Conservation (phyloP, 2,113 vertebrate genomes). For the Scolopax mira region DNA sequence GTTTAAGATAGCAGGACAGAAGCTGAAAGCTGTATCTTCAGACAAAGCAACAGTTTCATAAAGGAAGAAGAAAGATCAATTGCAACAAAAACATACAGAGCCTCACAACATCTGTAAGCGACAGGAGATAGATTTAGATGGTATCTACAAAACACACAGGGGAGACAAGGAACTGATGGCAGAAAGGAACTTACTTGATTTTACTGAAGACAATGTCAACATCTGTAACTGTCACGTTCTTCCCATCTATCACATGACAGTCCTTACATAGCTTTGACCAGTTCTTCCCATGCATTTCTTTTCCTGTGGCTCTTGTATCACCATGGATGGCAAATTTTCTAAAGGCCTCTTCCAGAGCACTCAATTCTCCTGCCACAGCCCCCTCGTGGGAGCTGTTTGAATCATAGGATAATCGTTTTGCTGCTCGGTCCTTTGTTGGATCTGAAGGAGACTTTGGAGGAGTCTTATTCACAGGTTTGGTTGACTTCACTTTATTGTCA, state of each 20-base stretch:
- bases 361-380: conserved; percentile 80
- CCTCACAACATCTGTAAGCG: background rate
- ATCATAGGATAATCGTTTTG: conserved; percentile 73
- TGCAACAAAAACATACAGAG: background rate
- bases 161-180: background rate
- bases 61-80: background rate
- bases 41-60: background rate
- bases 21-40: background rate
- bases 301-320: conserved; percentile 90
- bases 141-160: background rate
- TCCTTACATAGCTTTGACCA: conserved; percentile 97
- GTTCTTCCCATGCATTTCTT: conserved; percentile 96
- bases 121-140: background rate
- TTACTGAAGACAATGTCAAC: conserved; percentile 98
- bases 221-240: conserved; percentile 90
- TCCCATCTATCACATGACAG: conserved; percentile 91
- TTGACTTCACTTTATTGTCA: conserved; percentile 61
- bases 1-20: background rate
- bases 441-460: conserved; percentile 73
- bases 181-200: conserved; percentile 86
- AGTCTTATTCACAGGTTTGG: conserved; percentile 65
- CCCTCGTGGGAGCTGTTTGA: conserved; percentile 86
- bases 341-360: conserved; percentile 91
- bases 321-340: conserved; percentile 91
- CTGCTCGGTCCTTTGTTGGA: conserved; percentile 58